Conservation (phyloP, 2,113 vertebrate species). For the Mus pahari region DNA sequence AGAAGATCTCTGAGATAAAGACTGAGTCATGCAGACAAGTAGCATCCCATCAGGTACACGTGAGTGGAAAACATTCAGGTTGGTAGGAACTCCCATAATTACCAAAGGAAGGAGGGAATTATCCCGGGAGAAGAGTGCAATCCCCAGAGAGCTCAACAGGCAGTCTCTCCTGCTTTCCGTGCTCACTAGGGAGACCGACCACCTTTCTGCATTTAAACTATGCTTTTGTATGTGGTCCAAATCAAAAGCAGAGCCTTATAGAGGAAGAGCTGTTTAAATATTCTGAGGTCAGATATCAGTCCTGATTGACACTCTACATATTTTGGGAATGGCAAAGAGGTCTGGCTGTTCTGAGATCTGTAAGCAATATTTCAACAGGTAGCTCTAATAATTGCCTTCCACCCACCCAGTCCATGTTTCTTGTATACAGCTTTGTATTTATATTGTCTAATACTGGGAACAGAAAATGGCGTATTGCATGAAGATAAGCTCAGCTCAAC, state of each 20-base stretch:
- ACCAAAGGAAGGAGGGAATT: slow-evolving; percentile 44
- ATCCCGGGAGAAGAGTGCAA: background rate
- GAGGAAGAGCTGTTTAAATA: background rate
- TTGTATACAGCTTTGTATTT: slow-evolving; percentile 29
- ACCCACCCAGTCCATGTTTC: background rate
- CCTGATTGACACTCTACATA: background rate
- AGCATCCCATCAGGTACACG: background rate
- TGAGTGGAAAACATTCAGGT: background rate
- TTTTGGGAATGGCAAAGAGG: background rate
- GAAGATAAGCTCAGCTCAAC: background rate
- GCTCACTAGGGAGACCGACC: background rate
- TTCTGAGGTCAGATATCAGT: background rate
- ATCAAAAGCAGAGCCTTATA: background rate
- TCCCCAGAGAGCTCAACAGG: background rate
- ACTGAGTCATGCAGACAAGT: background rate
- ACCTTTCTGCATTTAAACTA: background rate
- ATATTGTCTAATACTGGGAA: background rate
- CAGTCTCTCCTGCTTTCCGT: background rate
- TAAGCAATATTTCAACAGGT: background rate
- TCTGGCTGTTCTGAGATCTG: background rate
- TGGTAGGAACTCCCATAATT: background rate
- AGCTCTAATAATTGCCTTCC: background rate
- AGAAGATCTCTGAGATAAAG: background rate
- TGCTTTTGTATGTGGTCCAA: background rate
- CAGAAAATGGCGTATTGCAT: background rate